A percentile compares a stretch with the other conserved stretches of the same genome.
phyloP scores from a whole-genome alignment of 2,113 vertebrate genomes.

The Gymnobelideus leadbeateri region DNA sequence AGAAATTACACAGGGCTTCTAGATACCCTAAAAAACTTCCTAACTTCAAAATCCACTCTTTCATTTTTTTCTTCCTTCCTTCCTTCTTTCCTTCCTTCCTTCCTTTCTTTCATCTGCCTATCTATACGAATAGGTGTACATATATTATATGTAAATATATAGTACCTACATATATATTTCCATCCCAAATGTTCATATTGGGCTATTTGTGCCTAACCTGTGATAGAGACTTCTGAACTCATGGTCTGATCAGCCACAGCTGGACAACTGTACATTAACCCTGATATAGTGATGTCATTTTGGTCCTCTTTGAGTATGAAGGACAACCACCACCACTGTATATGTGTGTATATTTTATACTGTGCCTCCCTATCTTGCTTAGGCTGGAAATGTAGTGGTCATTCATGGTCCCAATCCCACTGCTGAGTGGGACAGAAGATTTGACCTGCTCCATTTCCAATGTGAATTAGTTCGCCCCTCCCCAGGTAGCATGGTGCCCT shows the following conservation, averaged over 20 bases:
- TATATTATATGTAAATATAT: neutral
- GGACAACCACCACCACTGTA: too few relatives aligned
- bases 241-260: too few relatives aligned
- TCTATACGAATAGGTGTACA: neutral
- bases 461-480: neutral
- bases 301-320: too few relatives aligned
- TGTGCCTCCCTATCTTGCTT: neutral
- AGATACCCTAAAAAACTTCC: neutral
- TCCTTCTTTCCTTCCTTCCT: fast-evolving
- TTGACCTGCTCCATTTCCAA: neutral
- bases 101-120: neutral
- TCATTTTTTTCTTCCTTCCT: neutral
- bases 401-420: neutral
- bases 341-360: neutral
- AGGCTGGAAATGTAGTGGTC: neutral
- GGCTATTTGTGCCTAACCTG: too few relatives aligned
- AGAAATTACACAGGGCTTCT: neutral
- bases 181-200: too few relatives aligned
- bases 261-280: too few relatives aligned
- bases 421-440: neutral
- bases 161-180: neutral
- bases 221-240: too few relatives aligned
- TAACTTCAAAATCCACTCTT: neutral
- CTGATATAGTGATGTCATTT: too few relatives aligned
- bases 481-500: neutral